Evolutionary conservation across 2,888 invertebrate species (phyloP).

Genomic region (Caenorhabditis drosophilae): DNA sequence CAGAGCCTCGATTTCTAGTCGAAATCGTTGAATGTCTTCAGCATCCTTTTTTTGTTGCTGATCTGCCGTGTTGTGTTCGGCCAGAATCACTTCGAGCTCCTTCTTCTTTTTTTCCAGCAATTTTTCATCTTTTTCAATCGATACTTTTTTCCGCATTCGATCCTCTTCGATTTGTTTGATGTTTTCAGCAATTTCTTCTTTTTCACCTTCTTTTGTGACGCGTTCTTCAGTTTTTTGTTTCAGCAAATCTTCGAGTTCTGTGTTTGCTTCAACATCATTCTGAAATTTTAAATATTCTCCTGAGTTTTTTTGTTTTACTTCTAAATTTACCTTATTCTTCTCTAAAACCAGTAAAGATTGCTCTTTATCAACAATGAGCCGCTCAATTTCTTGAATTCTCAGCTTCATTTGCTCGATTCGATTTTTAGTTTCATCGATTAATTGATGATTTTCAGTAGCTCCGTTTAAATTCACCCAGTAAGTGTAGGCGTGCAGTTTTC

Average conservation of each 20-base stretch:
- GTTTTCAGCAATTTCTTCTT: constrained; percentile 66
- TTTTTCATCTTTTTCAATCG: constrained; percentile 53
- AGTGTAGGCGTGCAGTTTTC: constrained; percentile 23
- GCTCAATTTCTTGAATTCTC: not conserved
- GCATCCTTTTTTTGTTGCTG: constrained; percentile 2
- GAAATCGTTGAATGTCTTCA: constrained; percentile 5
- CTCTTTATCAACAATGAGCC: not conserved
- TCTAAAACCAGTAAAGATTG: constrained; percentile 61
- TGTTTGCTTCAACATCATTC: not conserved
- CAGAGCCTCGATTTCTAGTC: constrained; percentile 77
- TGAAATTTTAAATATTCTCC: not conserved
- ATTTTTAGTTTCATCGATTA: not conserved
- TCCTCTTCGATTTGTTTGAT: constrained; percentile 58
- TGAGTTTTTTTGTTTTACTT: not conserved
- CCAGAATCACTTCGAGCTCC: constrained; percentile 11
- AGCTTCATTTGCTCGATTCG: not conserved
- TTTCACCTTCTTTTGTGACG: constrained; percentile 9
- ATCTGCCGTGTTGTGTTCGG: not conserved
- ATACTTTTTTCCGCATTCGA: constrained; percentile 61
- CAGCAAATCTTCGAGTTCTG: constrained; percentile 1
- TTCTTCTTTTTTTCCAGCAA: constrained; percentile 10
- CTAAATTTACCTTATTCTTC: constrained; percentile 12
- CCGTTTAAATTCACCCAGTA: constrained; percentile 8
- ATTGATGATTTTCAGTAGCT: not conserved
- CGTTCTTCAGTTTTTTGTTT: constrained; percentile 13